Conservation (phyloP, 2,113 vertebrate genomes). For the Poeciliopsis occidentalis region DNA sequence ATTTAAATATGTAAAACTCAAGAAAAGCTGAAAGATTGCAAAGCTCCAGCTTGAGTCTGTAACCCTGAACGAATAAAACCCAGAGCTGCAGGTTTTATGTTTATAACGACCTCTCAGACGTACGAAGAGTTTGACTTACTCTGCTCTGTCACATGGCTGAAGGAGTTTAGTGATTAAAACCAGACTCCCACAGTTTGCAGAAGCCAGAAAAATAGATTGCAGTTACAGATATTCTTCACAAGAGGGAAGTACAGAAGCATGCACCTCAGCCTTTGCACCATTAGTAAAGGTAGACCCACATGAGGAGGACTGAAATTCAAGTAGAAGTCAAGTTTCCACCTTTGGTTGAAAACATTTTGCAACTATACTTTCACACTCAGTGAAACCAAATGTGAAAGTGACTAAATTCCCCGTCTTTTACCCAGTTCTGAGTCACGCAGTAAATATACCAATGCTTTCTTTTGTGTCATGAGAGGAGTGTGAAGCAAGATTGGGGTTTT, state of each 20-base stretch:
- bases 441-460: slow-evolving; percentile 51
- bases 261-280: slow-evolving; percentile 24
- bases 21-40: slow-evolving; percentile 7
- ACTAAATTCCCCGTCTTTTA: slow-evolving; percentile 26
- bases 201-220: slow-evolving; percentile 73
- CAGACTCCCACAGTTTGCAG: slow-evolving; percentile 70
- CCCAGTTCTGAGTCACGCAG: slow-evolving; percentile 45
- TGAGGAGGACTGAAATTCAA: slow-evolving; percentile 7
- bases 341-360: slow-evolving; percentile 38
- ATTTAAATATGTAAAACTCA: slow-evolving; percentile 1
- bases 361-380: slow-evolving; percentile 34
- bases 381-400: slow-evolving; percentile 40
- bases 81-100: slow-evolving; percentile 44
- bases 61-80: slow-evolving; percentile 20
- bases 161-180: slow-evolving; percentile 80
- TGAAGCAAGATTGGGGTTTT: slow-evolving; percentile 45
- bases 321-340: slow-evolving; percentile 11
- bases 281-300: slow-evolving; percentile 34
- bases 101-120: slow-evolving; percentile 71
- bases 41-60: slow-evolving; percentile 16
- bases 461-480: slow-evolving; percentile 56
- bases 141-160: slow-evolving; percentile 62
- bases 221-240: slow-evolving; percentile 76
- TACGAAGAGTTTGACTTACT: slow-evolving; percentile 67
- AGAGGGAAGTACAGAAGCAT: slow-evolving; percentile 72